phyloP scores from a whole-genome alignment of 2,797 vertebrate genomes.

The Lates japonicus region DNA sequence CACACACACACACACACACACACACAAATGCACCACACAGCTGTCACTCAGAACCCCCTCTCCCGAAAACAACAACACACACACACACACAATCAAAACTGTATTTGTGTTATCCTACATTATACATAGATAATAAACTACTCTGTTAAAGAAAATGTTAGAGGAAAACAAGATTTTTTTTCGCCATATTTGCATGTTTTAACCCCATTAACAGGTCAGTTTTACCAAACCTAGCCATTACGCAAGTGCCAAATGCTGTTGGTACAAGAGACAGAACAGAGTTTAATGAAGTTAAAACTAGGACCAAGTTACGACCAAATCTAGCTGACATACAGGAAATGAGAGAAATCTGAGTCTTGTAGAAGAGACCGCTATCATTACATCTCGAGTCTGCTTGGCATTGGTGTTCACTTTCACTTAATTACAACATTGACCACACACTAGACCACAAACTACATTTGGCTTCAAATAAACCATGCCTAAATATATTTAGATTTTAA shows the following conservation, averaged over 20 bases:
- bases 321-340: neutral
- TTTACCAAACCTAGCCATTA: neutral
- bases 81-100: neutral
- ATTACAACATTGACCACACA: neutral
- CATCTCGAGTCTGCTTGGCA: neutral
- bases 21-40: constrained; percentile 38
- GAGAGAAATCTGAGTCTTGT: constrained; percentile 1
- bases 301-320: neutral
- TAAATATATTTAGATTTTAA: neutral
- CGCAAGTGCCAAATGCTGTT: too few species aligned
- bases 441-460: neutral
- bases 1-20: constrained; percentile 7
- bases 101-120: neutral
- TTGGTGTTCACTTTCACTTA: neutral
- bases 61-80: neutral
- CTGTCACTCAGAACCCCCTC: constrained; percentile 39
- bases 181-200: neutral
- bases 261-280: neutral
- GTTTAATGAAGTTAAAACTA: neutral
- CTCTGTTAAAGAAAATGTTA: neutral
- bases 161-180: neutral
- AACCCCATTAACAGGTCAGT: neutral
- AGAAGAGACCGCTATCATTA: constrained; percentile 11
- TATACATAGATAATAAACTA: too few species aligned
- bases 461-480: neutral